Conservation (phyloP, 2,888 invertebrate species). For the Cerceris rybyensis region DNA sequence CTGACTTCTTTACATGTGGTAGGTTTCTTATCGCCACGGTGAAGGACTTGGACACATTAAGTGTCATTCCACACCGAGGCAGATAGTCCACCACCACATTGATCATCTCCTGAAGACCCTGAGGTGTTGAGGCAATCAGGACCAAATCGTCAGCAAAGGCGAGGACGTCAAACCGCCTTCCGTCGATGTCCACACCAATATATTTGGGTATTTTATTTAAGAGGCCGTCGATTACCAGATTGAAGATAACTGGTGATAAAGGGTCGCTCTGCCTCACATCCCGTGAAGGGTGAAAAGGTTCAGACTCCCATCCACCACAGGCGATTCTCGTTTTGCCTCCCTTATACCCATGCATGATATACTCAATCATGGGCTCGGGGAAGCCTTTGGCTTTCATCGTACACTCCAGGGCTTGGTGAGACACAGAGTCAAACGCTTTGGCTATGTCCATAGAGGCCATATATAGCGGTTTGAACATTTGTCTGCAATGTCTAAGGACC, state of each 20-base stretch:
- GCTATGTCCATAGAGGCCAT: conserved; percentile 50
- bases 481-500: conserved; percentile 28
- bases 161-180: conserved; percentile 2
- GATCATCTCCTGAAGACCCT: conserved; percentile 23
- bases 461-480: conserved; percentile 36
- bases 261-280: conserved; percentile 3
- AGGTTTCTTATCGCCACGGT: conserved; percentile 36
- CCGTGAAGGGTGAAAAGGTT: not conserved
- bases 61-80: conserved; percentile 14
- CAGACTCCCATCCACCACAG: conserved; percentile 6
- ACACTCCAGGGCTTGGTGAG: not conserved
- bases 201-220: conserved; percentile 18
- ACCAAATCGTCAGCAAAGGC: conserved; percentile 58
- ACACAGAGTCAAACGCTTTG: conserved; percentile 48
- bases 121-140: conserved; percentile 25
- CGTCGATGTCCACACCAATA: conserved; percentile 22
- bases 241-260: not conserved
- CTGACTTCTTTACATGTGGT: conserved; percentile 43
- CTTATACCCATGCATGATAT: not conserved
- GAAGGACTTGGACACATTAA: conserved; percentile 37
- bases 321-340: not conserved
- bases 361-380: not conserved
- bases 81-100: conserved; percentile 15
- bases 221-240: conserved; percentile 36
- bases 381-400: not conserved